Conservation (phyloP, 2,888 invertebrate genomes). For the Agrypnus murinus region DNA sequence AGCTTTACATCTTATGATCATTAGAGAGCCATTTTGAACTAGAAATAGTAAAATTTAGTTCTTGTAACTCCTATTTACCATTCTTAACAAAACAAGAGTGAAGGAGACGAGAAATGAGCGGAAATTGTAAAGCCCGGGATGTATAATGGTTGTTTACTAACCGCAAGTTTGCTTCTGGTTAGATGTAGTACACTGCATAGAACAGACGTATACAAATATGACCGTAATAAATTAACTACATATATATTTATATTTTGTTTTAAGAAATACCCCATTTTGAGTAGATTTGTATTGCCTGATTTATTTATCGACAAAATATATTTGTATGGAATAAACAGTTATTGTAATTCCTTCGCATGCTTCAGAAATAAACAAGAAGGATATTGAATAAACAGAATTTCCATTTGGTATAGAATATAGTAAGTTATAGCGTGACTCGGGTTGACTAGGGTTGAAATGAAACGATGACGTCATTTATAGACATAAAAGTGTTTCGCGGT, state of each 20-base stretch:
- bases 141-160: conserved; percentile 22
- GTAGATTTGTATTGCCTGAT: too few relatives aligned
- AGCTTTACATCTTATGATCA: too few relatives aligned
- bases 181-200: conserved; percentile 15
- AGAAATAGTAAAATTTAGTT: too few relatives aligned
- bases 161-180: conserved; percentile 16
- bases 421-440: conserved; percentile 21
- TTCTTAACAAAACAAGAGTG: not conserved
- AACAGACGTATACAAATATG: conserved; percentile 1
- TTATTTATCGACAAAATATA: too few relatives aligned
- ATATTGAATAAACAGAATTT: too few relatives aligned
- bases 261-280: too few relatives aligned
- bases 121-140: conserved; percentile 20
- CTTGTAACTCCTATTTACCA: too few relatives aligned
- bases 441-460: not conserved
- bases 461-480: conserved; percentile 7
- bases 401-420: too few relatives aligned
- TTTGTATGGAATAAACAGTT: too few relatives aligned
- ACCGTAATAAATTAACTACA: not conserved
- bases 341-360: too few relatives aligned
- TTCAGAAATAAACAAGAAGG: too few relatives aligned
- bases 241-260: not conserved
- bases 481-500: conserved; percentile 17
- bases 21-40: too few relatives aligned
- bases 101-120: conserved; percentile 14